A percentile compares a stretch with the other conserved stretches of the same genome.
Conservation (phyloP, 2,888 invertebrate genomes). For the Minunthozetes semirufus region DNA sequence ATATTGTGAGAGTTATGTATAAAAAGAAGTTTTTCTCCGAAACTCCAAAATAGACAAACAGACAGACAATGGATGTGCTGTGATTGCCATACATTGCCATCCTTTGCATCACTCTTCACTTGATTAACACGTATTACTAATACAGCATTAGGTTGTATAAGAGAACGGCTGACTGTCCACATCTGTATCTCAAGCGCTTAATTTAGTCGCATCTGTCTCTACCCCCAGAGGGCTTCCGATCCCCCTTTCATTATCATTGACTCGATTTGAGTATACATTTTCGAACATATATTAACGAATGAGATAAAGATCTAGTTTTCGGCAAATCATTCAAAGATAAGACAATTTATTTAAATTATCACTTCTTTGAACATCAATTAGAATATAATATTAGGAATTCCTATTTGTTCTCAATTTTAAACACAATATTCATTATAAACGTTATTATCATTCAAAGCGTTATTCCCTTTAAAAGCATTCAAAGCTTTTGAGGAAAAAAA, state of each 20-base stretch:
- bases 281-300: too few relatives aligned
- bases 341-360: background rate
- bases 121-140: conserved; percentile 8
- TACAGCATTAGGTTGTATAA: background rate
- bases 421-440: too few relatives aligned
- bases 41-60: background rate
- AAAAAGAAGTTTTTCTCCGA: background rate
- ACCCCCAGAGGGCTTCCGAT: background rate
- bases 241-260: background rate
- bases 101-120: background rate
- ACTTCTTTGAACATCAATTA: too few relatives aligned
- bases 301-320: background rate
- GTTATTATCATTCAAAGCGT: too few relatives aligned
- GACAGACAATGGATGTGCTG: background rate
- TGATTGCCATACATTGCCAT: too few relatives aligned
- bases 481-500: too few relatives aligned
- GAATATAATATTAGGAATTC: too few relatives aligned
- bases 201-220: conserved; percentile 23
- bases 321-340: background rate
- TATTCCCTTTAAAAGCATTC: too few relatives aligned
- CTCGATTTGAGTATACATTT: too few relatives aligned
- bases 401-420: too few relatives aligned
- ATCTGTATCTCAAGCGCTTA: conserved; percentile 13
- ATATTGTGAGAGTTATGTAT: conserved; percentile 12
- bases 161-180: background rate